phyloP scores from a whole-genome alignment of 2,113 vertebrate species.

The Hystrix brachyura region DNA sequence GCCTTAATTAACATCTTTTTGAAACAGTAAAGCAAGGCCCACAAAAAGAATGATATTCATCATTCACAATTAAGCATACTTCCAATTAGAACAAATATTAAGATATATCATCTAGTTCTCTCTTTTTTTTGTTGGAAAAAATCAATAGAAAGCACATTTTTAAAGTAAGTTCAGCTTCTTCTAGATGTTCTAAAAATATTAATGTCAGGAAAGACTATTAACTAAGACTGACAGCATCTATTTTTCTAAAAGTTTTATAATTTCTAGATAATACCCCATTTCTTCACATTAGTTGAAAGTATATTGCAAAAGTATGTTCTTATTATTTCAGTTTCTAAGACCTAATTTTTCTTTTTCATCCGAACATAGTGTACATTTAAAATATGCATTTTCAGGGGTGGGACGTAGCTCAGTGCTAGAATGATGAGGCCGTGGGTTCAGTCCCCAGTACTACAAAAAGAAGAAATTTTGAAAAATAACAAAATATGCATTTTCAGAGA shows the following conservation, averaged over 20 bases:
- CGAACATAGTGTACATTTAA: constrained; percentile 22
- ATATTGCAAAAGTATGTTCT: neutral
- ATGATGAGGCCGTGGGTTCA: neutral
- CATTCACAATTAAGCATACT: neutral
- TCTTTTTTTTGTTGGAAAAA: constrained; percentile 42
- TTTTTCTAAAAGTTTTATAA: constrained; percentile 52
- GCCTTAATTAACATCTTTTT: constrained; percentile 53
- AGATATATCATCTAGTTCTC: constrained; percentile 3
- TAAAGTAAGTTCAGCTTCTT: constrained; percentile 23
- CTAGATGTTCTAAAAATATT: constrained; percentile 47
- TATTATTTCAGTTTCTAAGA: neutral
- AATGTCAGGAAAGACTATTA: constrained; percentile 15
- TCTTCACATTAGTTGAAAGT: constrained; percentile 14
- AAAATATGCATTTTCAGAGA: neutral
- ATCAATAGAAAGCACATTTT: constrained; percentile 43
- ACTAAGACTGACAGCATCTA: neutral
- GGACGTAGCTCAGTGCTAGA: too few relatives aligned
- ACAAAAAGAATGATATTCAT: constrained; percentile 53
- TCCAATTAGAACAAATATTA: constrained; percentile 45
- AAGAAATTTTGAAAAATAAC: neutral
- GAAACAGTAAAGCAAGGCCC: constrained; percentile 14
- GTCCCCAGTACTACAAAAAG: neutral
- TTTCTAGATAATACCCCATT: neutral
- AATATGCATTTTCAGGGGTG: neutral
- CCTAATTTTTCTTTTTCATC: neutral